Percentiles rank a stretch among this genome's conserved stretches.
Conservation (phyloP, 1,140 invertebrate species). For the Chlorops oryzae region DNA sequence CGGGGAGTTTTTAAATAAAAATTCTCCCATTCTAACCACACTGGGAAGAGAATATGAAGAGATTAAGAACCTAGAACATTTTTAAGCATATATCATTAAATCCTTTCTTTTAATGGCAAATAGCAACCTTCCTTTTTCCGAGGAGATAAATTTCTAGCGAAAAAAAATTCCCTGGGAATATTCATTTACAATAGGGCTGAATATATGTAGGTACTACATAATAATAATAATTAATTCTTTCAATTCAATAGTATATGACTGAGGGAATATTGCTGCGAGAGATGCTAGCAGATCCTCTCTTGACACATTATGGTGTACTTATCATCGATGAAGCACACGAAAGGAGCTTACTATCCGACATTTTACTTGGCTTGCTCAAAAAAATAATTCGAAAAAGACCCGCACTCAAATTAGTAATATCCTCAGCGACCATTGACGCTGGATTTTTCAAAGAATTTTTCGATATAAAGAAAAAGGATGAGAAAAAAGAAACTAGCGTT, state of each 20-base stretch:
- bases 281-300: slow-evolving; percentile 89
- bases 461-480: slow-evolving; percentile 54
- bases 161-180: not conserved
- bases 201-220: slow-evolving; percentile 4
- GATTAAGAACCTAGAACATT: too few relatives aligned
- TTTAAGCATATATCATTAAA: too few relatives aligned
- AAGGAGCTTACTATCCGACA: slow-evolving; percentile 85
- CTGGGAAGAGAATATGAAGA: too few relatives aligned
- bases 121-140: too few relatives aligned
- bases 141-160: too few relatives aligned
- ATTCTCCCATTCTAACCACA: too few relatives aligned
- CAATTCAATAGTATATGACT: slow-evolving; percentile 77
- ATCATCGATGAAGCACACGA: slow-evolving; percentile 98
- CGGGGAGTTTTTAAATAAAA: too few relatives aligned
- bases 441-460: slow-evolving; percentile 84
- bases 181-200: too few relatives aligned
- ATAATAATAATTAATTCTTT: slow-evolving; percentile 12
- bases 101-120: too few relatives aligned
- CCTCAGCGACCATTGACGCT: slow-evolving; percentile 93
- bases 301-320: slow-evolving; percentile 83
- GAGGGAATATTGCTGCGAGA: slow-evolving; percentile 92
- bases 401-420: slow-evolving; percentile 79
- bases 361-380: slow-evolving; percentile 88
- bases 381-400: slow-evolving; percentile 84
- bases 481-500: slow-evolving; percentile 60